These are phyloP conservation scores for Thinocorus orbignyianus DNA, from an alignment of 2,113 vertebrate species.

Conservation along the genomic window DNA sequence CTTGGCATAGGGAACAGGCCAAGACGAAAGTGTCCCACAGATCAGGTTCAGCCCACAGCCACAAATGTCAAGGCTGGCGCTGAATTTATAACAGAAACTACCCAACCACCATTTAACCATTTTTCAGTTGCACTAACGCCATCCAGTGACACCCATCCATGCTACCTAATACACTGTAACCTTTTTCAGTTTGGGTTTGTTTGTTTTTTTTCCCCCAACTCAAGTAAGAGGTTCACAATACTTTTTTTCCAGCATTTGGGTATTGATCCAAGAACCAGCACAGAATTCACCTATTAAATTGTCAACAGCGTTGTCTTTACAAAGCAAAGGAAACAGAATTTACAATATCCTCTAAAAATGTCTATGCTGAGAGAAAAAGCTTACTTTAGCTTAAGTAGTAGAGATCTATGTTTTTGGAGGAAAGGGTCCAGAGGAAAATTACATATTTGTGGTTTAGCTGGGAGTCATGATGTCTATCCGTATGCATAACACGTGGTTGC, in stretches of 20 bases:
- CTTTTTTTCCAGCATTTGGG: neutral
- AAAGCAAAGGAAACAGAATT: neutral
- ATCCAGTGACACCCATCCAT: neutral
- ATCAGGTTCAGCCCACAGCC: neutral
- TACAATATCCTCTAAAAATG: neutral
- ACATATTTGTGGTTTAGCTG: conserved; percentile 55
- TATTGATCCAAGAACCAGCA: neutral
- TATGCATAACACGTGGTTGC: conserved; percentile 6
- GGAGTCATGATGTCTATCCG: conserved; percentile 54
- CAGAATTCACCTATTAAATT: neutral
- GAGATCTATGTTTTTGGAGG: conserved; percentile 51
- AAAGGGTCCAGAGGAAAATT: conserved; percentile 60
- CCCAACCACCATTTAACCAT: neutral
- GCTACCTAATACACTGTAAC: neutral
- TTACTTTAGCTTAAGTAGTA: conserved; percentile 37
- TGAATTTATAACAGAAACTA: neutral
- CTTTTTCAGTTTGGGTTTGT: neutral
- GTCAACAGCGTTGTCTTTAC: neutral
- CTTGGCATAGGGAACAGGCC: neutral
- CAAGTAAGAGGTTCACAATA: neutral
- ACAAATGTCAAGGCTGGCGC: neutral
- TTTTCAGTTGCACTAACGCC: neutral
- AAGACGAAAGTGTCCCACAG: neutral
- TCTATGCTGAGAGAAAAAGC: neutral
- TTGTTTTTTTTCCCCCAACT: neutral